Conservation (phyloP, 2,113 vertebrate genomes). For the Hepsetus odoe region DNA sequence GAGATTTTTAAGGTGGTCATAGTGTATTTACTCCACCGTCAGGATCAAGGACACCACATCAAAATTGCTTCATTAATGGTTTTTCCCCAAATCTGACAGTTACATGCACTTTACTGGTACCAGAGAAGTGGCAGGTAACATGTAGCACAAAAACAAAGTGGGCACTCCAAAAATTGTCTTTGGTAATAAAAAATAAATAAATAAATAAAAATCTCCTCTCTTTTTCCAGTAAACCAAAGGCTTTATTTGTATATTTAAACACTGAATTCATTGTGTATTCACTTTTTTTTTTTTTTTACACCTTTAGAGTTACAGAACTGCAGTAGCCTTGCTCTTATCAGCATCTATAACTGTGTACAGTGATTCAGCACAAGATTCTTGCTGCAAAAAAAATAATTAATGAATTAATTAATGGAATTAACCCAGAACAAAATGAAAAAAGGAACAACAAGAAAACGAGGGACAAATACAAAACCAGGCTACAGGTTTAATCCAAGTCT, state of each 20-base stretch:
- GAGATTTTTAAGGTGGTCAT: constrained; percentile 48
- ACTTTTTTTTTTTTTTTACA: too few species aligned
- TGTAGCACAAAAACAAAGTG: neutral
- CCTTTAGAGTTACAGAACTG: too few species aligned
- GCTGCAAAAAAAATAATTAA: neutral
- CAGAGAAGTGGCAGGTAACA: neutral
- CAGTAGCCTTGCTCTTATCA: too few species aligned
- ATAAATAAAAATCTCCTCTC: neutral
- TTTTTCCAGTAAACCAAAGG: neutral
- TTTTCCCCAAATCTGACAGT: constrained; percentile 37
- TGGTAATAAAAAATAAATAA: neutral
- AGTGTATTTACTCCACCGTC: constrained; percentile 57
- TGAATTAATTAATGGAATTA: too few species aligned
- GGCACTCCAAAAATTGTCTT: neutral
- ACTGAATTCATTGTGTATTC: too few species aligned
- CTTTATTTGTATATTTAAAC: neutral
- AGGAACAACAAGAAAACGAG: neutral
- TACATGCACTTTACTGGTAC: too few species aligned
- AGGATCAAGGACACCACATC: constrained; percentile 45
- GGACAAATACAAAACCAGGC: neutral
- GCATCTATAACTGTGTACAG: constrained; percentile 4
- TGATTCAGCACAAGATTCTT: neutral
- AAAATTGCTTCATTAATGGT: constrained; percentile 53
- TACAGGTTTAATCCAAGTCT: constrained; percentile 11
- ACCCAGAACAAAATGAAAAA: constrained; percentile 1